Conservation (phyloP, 2,797 vertebrate genomes). For the Myotis myotis region DNA sequence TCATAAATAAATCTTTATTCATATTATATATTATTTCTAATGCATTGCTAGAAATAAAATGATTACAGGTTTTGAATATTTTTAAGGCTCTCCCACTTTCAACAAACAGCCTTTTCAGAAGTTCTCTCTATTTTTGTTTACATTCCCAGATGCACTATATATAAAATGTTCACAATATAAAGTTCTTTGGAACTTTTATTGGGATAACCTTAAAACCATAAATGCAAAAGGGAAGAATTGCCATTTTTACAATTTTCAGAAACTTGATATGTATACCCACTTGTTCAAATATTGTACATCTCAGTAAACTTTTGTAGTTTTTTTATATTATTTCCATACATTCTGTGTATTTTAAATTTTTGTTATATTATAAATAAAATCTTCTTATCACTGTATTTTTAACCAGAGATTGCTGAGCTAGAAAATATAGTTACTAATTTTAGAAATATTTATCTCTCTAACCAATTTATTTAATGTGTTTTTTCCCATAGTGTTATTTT, state of each 20-base stretch:
- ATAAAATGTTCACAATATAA: slow-evolving; percentile 47
- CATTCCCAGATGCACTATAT: slow-evolving; percentile 16
- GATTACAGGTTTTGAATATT: not conserved
- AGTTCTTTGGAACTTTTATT: slow-evolving; percentile 44
- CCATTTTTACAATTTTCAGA: slow-evolving; percentile 46
- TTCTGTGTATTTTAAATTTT: slow-evolving; percentile 21
- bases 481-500: not conserved
- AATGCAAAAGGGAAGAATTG: slow-evolving; percentile 44
- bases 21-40: slow-evolving; percentile 36
- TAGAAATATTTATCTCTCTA: slow-evolving; percentile 32
- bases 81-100: not conserved
- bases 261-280: not conserved
- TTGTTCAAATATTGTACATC: slow-evolving; percentile 27
- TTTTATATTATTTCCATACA: not conserved
- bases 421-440: slow-evolving; percentile 9
- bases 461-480: not conserved
- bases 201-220: slow-evolving; percentile 40
- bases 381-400: slow-evolving; percentile 43
- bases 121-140: slow-evolving; percentile 6
- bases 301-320: slow-evolving; percentile 13
- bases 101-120: not conserved
- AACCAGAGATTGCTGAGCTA: slow-evolving; percentile 1
- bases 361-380: slow-evolving; percentile 30
- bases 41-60: slow-evolving; percentile 4
- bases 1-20: slow-evolving; percentile 5